Evolutionary conservation across 2,113 vertebrate genomes (phyloP).

Genomic region (Riparia riparia): DNA sequence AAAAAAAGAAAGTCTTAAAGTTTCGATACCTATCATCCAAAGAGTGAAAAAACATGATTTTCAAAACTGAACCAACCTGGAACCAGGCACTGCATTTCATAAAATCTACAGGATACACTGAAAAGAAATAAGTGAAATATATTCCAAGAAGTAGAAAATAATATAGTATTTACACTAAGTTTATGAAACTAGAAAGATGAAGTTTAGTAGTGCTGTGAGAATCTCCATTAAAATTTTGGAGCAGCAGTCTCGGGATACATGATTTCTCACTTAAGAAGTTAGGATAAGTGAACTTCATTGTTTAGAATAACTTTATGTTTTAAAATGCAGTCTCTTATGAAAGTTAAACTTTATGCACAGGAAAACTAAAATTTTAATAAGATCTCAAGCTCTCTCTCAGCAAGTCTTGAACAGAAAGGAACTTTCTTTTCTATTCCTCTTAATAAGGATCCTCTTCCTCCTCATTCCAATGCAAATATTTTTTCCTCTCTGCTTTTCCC

Average conservation of each 20-base stretch:
- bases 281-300: neutral
- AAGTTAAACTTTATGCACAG: neutral
- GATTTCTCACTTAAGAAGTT: neutral
- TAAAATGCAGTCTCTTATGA: neutral
- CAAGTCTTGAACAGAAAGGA: neutral
- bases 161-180: neutral
- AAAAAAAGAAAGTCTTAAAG: neutral
- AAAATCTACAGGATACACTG: neutral
- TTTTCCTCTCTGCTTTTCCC: neutral
- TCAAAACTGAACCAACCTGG: neutral
- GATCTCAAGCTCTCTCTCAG: neutral
- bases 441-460: neutral
- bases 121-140: neutral
- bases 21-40: neutral
- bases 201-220: neutral
- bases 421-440: neutral
- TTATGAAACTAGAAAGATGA: neutral
- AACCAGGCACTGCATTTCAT: neutral
- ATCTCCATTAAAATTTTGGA: neutral
- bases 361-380: neutral
- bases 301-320: neutral
- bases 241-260: neutral
- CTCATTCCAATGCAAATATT: neutral
- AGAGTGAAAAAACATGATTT: neutral
- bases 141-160: neutral